A percentile compares a stretch with the other conserved stretches of the same genome.
Conservation (phyloP, 2,888 invertebrate genomes). For the Seira sanloemensis region DNA sequence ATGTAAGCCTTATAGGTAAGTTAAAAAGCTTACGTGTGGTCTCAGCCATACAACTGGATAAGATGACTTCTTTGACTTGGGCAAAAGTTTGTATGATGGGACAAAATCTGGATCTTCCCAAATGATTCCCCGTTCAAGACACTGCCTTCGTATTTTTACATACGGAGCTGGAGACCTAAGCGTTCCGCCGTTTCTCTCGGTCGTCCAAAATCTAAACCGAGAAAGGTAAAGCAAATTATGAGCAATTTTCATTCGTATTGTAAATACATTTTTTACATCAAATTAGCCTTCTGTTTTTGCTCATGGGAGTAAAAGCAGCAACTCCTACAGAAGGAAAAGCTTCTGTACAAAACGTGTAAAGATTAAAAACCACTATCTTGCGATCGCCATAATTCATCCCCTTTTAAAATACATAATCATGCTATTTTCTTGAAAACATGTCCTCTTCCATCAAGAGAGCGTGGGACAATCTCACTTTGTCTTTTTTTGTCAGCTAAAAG, state of each 20-base stretch:
- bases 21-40: conserved; percentile 80
- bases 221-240: conserved; percentile 38
- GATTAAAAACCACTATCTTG: background rate
- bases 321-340: too few species aligned
- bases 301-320: too few species aligned
- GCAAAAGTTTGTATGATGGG: conserved; percentile 78
- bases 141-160: conserved; percentile 78
- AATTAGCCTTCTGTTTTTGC: too few species aligned
- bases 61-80: conserved; percentile 79
- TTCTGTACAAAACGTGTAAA: too few species aligned
- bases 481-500: background rate
- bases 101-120: conserved; percentile 82
- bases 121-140: conserved; percentile 79
- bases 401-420: background rate
- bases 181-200: conserved; percentile 75
- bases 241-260: conserved; percentile 13
- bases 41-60: conserved; percentile 82
- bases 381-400: background rate
- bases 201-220: conserved; percentile 78
- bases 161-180: conserved; percentile 75
- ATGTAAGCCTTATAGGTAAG: too few species aligned
- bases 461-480: background rate
- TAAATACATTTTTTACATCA: too few species aligned
- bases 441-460: background rate
- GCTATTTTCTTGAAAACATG: background rate